These are phyloP conservation scores for Limonius californicus DNA, from an alignment of 1,140 invertebrate species.

Conservation along the genomic window DNA sequence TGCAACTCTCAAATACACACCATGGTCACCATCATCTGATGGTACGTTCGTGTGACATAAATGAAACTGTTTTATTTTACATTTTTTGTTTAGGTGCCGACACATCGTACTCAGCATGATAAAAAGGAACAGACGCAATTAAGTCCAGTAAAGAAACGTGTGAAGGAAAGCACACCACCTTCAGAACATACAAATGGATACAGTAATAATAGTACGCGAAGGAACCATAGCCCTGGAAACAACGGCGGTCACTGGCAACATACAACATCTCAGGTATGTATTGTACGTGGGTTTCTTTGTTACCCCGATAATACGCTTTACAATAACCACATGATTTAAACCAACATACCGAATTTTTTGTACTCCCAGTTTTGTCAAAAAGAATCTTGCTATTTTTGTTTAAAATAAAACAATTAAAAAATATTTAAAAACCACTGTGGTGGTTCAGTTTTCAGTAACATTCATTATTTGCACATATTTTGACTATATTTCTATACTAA, in stretches of 20 bases:
- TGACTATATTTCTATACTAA: too few species aligned
- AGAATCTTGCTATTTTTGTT: too few species aligned
- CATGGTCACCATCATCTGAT: slow-evolving; percentile 52
- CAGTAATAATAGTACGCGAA: slow-evolving; percentile 30
- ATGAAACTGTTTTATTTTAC: background rate
- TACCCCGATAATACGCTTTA: background rate
- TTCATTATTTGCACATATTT: too few species aligned
- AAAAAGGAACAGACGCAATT: slow-evolving; percentile 90
- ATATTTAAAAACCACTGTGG: too few species aligned
- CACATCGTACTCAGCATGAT: slow-evolving; percentile 52
- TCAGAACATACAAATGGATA: slow-evolving; percentile 46
- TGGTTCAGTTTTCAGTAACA: too few species aligned
- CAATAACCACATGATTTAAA: background rate
- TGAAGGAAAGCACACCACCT: slow-evolving; percentile 93
- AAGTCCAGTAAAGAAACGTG: slow-evolving; percentile 96
- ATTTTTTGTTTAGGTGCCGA: slow-evolving; percentile 46
- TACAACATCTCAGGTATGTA: slow-evolving; percentile 31
- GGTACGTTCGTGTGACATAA: too few species aligned
- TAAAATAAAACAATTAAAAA: too few species aligned
- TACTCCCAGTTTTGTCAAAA: too few species aligned
- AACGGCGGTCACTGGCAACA: slow-evolving; percentile 45
- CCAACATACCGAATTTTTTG: too few species aligned
- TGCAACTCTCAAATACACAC: slow-evolving; percentile 34
- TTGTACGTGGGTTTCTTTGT: slow-evolving; percentile 1
- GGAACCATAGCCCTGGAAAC: slow-evolving; percentile 49